Percentiles rank a stretch among this genome's conserved stretches.
phyloP scores from a whole-genome alignment of 1,140 invertebrate genomes.

The Ephestia elutella region DNA sequence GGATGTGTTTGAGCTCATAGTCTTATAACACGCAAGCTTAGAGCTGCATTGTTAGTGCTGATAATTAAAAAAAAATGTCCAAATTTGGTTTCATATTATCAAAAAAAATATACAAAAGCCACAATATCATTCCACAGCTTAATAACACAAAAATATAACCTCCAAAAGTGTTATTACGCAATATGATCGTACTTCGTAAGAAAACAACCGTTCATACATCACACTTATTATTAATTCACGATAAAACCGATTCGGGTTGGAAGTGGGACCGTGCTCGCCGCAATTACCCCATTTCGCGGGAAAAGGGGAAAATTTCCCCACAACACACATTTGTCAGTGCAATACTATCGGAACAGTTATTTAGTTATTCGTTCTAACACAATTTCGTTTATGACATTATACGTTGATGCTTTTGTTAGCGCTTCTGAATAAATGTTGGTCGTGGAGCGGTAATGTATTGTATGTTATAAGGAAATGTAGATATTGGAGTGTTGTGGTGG shows the following conservation, averaged over 20 bases:
- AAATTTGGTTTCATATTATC: too few relatives aligned
- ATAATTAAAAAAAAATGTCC: too few relatives aligned
- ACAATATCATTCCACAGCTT: too few relatives aligned
- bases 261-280: not conserved
- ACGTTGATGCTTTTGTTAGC: not conserved
- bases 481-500: not conserved
- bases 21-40: too few relatives aligned
- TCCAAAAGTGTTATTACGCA: too few relatives aligned
- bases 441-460: not conserved
- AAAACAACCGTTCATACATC: not conserved
- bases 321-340: not conserved
- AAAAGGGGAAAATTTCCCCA: slow-evolving; percentile 3
- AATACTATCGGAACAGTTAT: not conserved
- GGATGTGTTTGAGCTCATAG: too few relatives aligned
- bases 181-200: not conserved
- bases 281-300: not conserved
- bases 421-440: not conserved
- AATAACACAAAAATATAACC: too few relatives aligned
- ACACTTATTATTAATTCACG: slow-evolving; percentile 1
- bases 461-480: not conserved
- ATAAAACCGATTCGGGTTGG: not conserved
- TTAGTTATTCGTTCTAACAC: not conserved
- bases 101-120: not conserved
- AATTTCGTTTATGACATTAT: not conserved
- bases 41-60: too few relatives aligned